Percentiles rank a stretch among this genome's conserved stretches.
These are phyloP conservation scores for Sebastiscus tertius DNA, from an alignment of 2,797 vertebrate species.

Conservation along the genomic window DNA sequence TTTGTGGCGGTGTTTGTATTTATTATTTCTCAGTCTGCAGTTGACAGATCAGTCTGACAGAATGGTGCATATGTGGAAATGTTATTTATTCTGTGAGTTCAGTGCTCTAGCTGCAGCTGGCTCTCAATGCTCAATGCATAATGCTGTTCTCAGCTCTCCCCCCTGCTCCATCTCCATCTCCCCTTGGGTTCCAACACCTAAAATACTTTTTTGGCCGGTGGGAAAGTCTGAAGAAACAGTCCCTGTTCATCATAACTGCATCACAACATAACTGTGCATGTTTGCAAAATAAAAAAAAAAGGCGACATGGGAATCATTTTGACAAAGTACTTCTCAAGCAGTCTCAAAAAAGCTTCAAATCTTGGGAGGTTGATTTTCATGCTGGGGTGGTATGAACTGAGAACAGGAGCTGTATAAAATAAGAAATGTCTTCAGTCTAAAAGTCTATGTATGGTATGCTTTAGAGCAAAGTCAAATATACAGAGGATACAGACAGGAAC, in stretches of 20 bases:
- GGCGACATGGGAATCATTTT: slow-evolving; percentile 11
- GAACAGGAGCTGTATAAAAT: background rate
- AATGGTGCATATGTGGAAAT: background rate
- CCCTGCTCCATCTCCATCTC: background rate
- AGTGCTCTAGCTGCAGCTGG: background rate
- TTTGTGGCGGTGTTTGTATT: slow-evolving; percentile 20
- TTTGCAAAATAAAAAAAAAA: slow-evolving; percentile 21
- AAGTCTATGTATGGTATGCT: background rate
- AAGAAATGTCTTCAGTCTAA: background rate
- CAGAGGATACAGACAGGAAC: background rate
- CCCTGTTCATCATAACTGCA: background rate
- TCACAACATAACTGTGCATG: slow-evolving; percentile 3
- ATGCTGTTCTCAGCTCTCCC: background rate
- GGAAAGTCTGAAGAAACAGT: slow-evolving; percentile 17
- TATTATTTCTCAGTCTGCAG: slow-evolving; percentile 14
- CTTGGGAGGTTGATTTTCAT: background rate
- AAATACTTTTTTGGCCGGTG: slow-evolving; percentile 39
- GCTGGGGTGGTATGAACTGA: background rate
- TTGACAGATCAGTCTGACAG: slow-evolving; percentile 10
- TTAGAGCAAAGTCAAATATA: background rate
- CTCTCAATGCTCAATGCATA: background rate
- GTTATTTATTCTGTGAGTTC: slow-evolving; percentile 13
- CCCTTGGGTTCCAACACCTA: slow-evolving; percentile 18
- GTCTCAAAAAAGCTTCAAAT: background rate
- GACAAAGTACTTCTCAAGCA: slow-evolving; percentile 4